Evolutionary conservation across 1,140 invertebrate species (phyloP), one percentile per base, ranked within the genome.

Genomic region (Eufriesea mexicana): DNA sequence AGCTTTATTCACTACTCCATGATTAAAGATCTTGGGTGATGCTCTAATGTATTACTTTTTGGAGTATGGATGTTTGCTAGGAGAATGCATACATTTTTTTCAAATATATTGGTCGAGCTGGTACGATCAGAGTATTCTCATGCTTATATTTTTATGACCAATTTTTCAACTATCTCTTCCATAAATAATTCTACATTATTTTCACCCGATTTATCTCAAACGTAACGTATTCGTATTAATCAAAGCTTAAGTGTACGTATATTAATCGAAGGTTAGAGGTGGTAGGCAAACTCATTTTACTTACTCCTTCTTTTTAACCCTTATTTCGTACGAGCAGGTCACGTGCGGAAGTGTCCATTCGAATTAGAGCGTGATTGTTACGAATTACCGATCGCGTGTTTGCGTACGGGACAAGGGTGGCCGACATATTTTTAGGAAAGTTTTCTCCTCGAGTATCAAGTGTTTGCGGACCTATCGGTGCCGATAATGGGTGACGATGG

Each of bases 1-100:
- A 76, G 64, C 47, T 86, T 87, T 87, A 86, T 79, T 87, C 80
- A 76, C 81, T 79, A 59, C 73, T 82, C 73, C 79, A 83, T 87
- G 86, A 87, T 66, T 86, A 86, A 83, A 64, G 81, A 83, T 81
- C 55, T 25, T 47, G 25, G 42, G 49, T 49, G 71, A 81, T 42
- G 47, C 35, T 61, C 76, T 86, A 86, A 83, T 86, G 73, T 86
- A 86, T 87, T 86, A 66, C 79, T 73, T 86, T 59, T 54, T 62
- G 16, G 25, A 45, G 47, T 61, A 20, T 8, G 45, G 49, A 57
- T 59, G 61, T 72, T 85, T 79, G n/a, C 28, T 16, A 7, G 42
- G 18, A 42, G 51, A 70, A 57, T 10, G 9, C 25, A 20, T 14
- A n/a, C 5, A 12, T 8, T 10, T 45, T 67, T 45, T n/a, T 45